phyloP scores from a whole-genome alignment of 2,113 vertebrate species.

The Lipotes vexillifer region DNA sequence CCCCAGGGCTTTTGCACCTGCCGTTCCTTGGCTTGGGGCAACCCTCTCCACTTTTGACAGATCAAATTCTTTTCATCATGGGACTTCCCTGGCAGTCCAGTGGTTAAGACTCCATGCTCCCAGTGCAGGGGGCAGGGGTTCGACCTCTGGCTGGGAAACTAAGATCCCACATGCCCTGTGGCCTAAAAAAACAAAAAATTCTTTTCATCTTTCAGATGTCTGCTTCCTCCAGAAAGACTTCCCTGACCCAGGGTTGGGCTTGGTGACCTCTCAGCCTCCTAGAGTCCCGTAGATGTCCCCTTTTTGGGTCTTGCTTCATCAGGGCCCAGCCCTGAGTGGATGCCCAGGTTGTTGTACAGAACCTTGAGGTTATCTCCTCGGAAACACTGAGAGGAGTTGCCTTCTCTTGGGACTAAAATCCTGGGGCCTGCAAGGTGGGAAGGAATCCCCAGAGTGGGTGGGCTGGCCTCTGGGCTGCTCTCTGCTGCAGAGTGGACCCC shows the following conservation, averaged over 20 bases:
- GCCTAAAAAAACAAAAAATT: too few species aligned
- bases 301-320: background rate
- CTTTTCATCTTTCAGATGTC: background rate
- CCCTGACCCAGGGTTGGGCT: background rate
- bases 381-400: background rate
- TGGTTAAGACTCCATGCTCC: too few species aligned
- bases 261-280: background rate
- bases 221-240: background rate
- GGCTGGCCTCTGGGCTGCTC: background rate
- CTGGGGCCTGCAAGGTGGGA: background rate
- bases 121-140: too few species aligned
- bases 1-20: background rate
- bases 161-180: too few species aligned
- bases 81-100: too few species aligned
- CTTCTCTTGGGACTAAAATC: background rate
- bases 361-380: background rate
- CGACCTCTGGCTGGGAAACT: too few species aligned
- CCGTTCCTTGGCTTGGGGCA: background rate
- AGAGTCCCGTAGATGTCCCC: rapidly evolving
- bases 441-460: background rate
- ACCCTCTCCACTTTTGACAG: rapidly evolving
- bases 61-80: background rate
- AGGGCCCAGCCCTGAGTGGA: background rate
- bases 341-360: background rate
- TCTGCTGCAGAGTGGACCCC: background rate